phyloP scores from a whole-genome alignment of 2,113 vertebrate species.

The Chaetops frenatus region DNA sequence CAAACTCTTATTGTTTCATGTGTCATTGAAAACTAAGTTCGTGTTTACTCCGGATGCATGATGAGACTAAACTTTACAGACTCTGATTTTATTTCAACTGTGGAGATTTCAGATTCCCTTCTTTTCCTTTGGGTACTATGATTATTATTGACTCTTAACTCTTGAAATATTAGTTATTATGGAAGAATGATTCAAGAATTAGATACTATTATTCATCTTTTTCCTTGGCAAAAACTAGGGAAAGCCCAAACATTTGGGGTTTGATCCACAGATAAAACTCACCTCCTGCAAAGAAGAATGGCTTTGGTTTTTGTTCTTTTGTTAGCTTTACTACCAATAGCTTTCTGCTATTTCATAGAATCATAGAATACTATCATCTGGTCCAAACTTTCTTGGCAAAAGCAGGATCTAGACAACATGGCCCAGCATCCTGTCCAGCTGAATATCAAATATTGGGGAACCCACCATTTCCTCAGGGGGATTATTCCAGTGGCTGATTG shows the following conservation, averaged over 20 bases:
- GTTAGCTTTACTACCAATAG: not conserved
- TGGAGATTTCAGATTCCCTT: not conserved
- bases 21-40: not conserved
- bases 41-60: not conserved
- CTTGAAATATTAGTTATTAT: not conserved
- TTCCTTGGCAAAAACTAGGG: not conserved
- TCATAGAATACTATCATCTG: not conserved
- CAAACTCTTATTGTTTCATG: not conserved
- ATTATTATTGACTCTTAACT: not conserved
- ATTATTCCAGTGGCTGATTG: not conserved
- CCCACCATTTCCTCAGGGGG: not conserved
- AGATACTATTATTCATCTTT: not conserved
- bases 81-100: not conserved
- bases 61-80: not conserved
- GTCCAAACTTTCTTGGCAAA: not conserved
- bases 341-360: not conserved
- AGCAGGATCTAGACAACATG: rapidly evolving
- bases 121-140: not conserved
- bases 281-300: not conserved
- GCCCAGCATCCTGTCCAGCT: not conserved
- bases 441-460: not conserved
- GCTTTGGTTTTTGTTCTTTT: not conserved
- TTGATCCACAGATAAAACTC: not conserved
- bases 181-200: not conserved
- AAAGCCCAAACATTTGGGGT: not conserved